Evolutionary conservation across 2,113 vertebrate species (phyloP), one percentile per base, ranked within the genome.

Genomic region (Amphiprion ocellaris): DNA sequence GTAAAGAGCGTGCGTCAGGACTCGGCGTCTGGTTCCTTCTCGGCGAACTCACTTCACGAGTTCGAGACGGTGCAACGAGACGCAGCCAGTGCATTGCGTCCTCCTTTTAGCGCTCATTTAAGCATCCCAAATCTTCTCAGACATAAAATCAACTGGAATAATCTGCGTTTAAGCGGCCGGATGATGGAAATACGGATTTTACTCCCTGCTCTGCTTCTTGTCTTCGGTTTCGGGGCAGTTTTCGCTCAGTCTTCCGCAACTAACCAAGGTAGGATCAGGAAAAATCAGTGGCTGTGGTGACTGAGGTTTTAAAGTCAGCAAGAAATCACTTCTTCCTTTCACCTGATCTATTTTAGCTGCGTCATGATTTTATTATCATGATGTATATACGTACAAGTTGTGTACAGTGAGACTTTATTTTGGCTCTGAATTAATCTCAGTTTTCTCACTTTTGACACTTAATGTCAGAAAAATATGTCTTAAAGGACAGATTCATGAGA

Each of bases 101-200:
- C 8, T 72, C 12, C 16, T 49, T 8, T 26, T 10, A 16, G 16
- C 5, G 2, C 23, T 30, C 19, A 11, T 21, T 15, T 4, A 0
- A 2, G 10, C 50, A 52, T 44, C 4, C 39, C 19, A 26, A 14
- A 28, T 16, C 17, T 46, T 30, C 2, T 56, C 17, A 0, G 2
- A 59, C 16, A 15, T 14, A 7, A n/a, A 1, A 46, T 16, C 37
- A 16, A 9, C 1, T 39, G 53, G 56, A 62, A 10, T 50, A 69
- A 68, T n/a, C 66, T n/a, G n/a, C 21, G 17, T 70, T 1, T 28
- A 0, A 30, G 46, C 3, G 21, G 7, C 23, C 15, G 41, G 46
- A 69, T 55, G 71, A 93, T 93, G 93, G 79, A 80, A 70, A 85
- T 70, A 5, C 72, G 89, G 72, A 74, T 71, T 77, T 74, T 84